Conservation (phyloP, 2,888 invertebrate genomes). For the Euphydryas editha region DNA sequence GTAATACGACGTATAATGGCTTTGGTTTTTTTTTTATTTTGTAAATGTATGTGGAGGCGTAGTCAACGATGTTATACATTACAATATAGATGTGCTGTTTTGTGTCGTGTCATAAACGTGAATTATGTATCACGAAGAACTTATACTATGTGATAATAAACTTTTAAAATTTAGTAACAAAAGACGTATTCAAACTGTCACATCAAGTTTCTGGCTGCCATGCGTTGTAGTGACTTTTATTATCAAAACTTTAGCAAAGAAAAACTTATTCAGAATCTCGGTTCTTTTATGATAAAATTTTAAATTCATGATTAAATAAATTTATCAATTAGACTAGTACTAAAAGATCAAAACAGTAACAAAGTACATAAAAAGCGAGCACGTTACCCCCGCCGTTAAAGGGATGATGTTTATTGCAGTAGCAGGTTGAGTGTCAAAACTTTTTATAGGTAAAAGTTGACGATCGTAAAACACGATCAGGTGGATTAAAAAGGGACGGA, state of each 20-base stretch:
- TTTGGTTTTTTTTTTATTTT: background rate
- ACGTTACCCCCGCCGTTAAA: constrained; percentile 52
- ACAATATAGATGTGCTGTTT: no score
- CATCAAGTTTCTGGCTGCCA: no score
- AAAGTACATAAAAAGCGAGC: constrained; percentile 56
- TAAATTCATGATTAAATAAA: constrained; percentile 18
- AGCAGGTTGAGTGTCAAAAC: constrained; percentile 64
- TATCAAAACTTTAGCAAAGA: no score
- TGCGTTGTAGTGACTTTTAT: no score
- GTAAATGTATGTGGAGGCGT: background rate
- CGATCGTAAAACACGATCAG: constrained; percentile 74
- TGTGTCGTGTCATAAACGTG: no score
- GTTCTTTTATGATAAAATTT: no score
- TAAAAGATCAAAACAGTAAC: constrained; percentile 69
- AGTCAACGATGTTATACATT: no score
- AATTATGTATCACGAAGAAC: no score
- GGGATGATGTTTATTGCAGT: constrained; percentile 40
- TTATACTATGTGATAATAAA: no score
- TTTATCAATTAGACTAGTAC: constrained; percentile 45
- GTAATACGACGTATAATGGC: background rate
- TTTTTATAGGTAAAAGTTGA: constrained; percentile 76
- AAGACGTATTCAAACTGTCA: no score
- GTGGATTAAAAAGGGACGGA: constrained; percentile 72
- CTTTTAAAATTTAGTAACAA: no score
- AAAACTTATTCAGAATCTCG: no score